Evolutionary conservation across 2,888 invertebrate species (phyloP).

Genomic region (Euspilapteryx auroguttella): DNA sequence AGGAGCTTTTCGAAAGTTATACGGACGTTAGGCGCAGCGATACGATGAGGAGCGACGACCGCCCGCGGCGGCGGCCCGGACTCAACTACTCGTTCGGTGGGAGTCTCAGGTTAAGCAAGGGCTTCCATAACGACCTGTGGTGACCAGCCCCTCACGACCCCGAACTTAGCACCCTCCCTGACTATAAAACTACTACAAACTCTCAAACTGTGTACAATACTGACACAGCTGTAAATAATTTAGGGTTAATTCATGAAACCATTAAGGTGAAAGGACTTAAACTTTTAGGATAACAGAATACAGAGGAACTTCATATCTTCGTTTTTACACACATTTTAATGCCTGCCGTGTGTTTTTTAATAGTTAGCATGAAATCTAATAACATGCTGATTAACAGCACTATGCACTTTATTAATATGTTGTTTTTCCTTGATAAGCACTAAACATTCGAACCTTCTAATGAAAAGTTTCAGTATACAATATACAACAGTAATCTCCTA

Average conservation of each 20-base stretch:
- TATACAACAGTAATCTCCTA: slow-evolving; percentile 45
- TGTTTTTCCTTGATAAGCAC: no score
- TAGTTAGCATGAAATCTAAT: slow-evolving; percentile 41
- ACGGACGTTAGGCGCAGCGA: slow-evolving; percentile 48
- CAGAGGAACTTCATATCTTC: slow-evolving; percentile 48
- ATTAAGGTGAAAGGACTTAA: slow-evolving; percentile 24
- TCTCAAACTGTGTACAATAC: slow-evolving; percentile 37
- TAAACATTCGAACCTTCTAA: no score
- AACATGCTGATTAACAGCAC: slow-evolving; percentile 52
- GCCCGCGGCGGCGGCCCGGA: slow-evolving; percentile 31
- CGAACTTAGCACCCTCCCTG: slow-evolving; percentile 27
- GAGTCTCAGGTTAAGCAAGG: slow-evolving; percentile 52
- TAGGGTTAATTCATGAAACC: slow-evolving; percentile 13
- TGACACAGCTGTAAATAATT: slow-evolving; percentile 22
- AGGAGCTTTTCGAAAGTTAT: slow-evolving; percentile 56
- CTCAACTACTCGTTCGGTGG: slow-evolving; percentile 50
- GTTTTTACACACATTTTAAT: slow-evolving; percentile 37
- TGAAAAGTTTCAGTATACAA: slow-evolving; percentile 43
- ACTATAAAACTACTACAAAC: slow-evolving; percentile 19
- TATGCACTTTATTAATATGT: slow-evolving; percentile 37
- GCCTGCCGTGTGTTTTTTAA: slow-evolving; percentile 32
- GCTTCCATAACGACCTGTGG: slow-evolving; percentile 50
- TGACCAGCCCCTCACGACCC: slow-evolving; percentile 28
- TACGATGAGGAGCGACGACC: slow-evolving; percentile 41
- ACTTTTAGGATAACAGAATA: slow-evolving; percentile 11